Conservation (phyloP, 2,888 invertebrate genomes). For the Nowickia ferox region DNA sequence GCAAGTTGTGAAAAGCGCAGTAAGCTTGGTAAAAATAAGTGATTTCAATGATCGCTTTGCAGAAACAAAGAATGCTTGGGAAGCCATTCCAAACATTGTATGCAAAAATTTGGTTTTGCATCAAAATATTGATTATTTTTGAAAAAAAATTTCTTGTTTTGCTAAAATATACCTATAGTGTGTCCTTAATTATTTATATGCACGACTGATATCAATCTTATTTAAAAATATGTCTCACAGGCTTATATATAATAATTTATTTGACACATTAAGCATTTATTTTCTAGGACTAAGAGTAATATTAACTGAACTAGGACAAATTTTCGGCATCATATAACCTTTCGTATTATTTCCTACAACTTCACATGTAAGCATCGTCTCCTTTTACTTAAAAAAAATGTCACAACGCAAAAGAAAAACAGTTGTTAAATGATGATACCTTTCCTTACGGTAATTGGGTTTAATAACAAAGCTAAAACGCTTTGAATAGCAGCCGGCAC, state of each 20-base stretch:
- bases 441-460: constrained; percentile 58
- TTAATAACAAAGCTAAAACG: constrained; percentile 61
- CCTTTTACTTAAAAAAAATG: background rate
- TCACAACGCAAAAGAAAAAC: constrained; percentile 2
- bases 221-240: background rate
- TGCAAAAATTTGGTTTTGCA: too few relatives aligned
- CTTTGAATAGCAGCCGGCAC: constrained; percentile 53
- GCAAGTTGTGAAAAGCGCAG: too few relatives aligned
- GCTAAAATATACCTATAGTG: too few relatives aligned
- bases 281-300: background rate
- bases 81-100: too few relatives aligned
- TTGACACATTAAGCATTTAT: background rate
- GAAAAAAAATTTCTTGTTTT: too few relatives aligned
- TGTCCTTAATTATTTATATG: background rate
- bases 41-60: too few relatives aligned
- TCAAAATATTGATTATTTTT: background rate
- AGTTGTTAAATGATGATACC: constrained; percentile 29
- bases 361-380: background rate
- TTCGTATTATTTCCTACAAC: background rate
- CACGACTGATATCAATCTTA: background rate
- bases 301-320: background rate
- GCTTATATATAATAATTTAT: background rate
- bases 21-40: too few relatives aligned
- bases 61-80: too few relatives aligned
- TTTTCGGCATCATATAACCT: background rate